Base-by-base conservation (phyloP, 2,888 invertebrate genomes). In the Villa cingulata region DNA sequence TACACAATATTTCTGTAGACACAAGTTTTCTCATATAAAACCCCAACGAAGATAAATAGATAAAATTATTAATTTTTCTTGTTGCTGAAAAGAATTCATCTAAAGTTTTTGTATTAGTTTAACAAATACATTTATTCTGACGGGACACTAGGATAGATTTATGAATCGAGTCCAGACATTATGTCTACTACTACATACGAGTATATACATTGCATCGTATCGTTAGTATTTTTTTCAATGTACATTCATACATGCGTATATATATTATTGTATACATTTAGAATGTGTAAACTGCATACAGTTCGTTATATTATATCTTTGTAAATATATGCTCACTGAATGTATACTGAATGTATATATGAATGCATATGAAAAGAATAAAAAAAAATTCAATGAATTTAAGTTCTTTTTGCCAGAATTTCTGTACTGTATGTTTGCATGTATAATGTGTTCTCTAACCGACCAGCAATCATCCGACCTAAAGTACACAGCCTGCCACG, bases 151-250 rank as follows among this genome's bases (percentile, higher is more conserved):
- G 51, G 59, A 51, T 51, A 62, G 61, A 65, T 65, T 65, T 66
- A 65, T 66, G 57, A 54, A 56, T 56, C 53, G 55, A 53, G 57
- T 57, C 61, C 61, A 64, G 65, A 63, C 65, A 60, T 59, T 59
- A 58, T 63, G 65, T 63, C 63, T 65, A 61, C 59, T 60, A 56
- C 60, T 55, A 58, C 56, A 57, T 61, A 56, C 54, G 23, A 23
- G 23, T 23, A 6, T 23, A n/a, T n/a, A n/a, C n/a, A n/a, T n/a
- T n/a, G n/a, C n/a, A n/a, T n/a, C n/a, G n/a, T n/a, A n/a, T n/a
- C n/a, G n/a, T n/a, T n/a, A n/a, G n/a, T n/a, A n/a, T n/a, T n/a
- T n/a, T n/a, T n/a, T n/a, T n/a, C n/a, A n/a, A n/a, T 23, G 23
- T 23, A 23, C 23, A 23, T 23, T 6, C 7, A 23, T 23, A 23